Base-by-base conservation (phyloP, 1,140 invertebrate genomes). In the Radopholus similis region DNA sequence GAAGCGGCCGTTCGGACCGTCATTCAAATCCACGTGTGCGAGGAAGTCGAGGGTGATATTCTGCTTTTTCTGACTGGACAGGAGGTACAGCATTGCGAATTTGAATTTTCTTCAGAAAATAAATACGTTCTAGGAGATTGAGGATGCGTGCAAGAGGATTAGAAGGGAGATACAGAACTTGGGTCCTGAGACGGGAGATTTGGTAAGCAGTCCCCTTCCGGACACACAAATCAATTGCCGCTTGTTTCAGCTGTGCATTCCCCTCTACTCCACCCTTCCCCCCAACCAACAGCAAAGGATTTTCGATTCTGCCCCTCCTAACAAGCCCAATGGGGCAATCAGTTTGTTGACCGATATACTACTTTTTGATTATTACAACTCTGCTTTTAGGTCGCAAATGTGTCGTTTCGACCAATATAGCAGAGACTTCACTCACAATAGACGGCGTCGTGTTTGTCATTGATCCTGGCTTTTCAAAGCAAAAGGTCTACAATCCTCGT, bases 381-480 rank as follows among this genome's bases (percentile, higher is more conserved):
- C 15, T 32, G 30, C 23, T 73, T 55, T 32, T 30, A 76, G 77
- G 78, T 38, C 57, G 79, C 11, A 81, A 81, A 68, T 82, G 95
- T 23, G 95, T 99, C 0, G 92, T 99, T 0, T 97, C 95, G 0
- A 99, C 96, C 0, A 99, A 99, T 82, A 98, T 99, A 75, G 96
- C 96, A 0, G 96, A 99, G 86, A 99, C 96, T 0, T 98, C 95
- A 0, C 85, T 99, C 4, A 99, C 96, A 1, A 99, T 99, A 78
- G 96, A 99, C 82, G 96, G 96, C 65, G 94, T 99, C n/a, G 95
- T 98, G 5, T 99, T 97, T 86, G 96, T 99, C 1, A 98, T 99
- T 81, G 96, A 99, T 86, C 95, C 96, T n/a, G 96, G 96, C 15
- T 99, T 99, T 87, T 93, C 95, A 0, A 99, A 99, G 84, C 96